These are phyloP conservation scores for Lasioglossum oenotherae DNA, from an alignment of 2,888 invertebrate species.

Conservation along the genomic window DNA sequence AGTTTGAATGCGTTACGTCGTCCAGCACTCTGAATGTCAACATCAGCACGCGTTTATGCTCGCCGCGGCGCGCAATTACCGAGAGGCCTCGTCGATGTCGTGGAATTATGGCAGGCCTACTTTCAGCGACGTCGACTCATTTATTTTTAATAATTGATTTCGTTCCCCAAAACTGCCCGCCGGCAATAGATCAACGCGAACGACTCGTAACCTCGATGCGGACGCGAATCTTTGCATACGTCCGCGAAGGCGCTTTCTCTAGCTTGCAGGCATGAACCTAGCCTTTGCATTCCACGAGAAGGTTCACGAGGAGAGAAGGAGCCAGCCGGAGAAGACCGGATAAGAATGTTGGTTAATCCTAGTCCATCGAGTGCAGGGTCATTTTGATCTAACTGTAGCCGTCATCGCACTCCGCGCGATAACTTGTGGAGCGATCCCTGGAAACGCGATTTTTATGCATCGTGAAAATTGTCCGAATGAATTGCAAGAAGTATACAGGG, in stretches of 20 bases:
- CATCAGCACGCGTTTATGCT: not conserved
- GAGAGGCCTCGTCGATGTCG: not conserved
- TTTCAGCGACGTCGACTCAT: not conserved
- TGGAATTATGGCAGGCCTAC: not conserved
- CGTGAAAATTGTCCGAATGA: not conserved
- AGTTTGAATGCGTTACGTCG: conserved; percentile 47
- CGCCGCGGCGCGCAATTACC: not conserved
- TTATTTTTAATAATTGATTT: conserved; percentile 24
- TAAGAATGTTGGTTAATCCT: conserved; percentile 19
- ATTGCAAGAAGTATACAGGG: not conserved
- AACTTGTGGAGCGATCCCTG: not conserved
- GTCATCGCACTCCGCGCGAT: not conserved
- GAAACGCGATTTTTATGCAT: not conserved
- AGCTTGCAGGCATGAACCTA: conserved; percentile 43
- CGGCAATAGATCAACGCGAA: conserved; percentile 10
- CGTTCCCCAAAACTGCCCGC: not conserved
- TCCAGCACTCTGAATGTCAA: conserved; percentile 40
- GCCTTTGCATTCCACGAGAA: conserved; percentile 24
- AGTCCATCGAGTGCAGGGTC: conserved; percentile 8
- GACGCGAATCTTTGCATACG: conserved; percentile 36
- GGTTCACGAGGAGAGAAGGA: not conserved
- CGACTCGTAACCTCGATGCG: conserved; percentile 49
- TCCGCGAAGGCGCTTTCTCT: conserved; percentile 56
- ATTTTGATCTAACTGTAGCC: conserved; percentile 5
- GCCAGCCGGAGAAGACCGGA: not conserved